Evolutionary conservation across 1,140 invertebrate genomes (phyloP).

Genomic region (Chrysoperla carnea): DNA sequence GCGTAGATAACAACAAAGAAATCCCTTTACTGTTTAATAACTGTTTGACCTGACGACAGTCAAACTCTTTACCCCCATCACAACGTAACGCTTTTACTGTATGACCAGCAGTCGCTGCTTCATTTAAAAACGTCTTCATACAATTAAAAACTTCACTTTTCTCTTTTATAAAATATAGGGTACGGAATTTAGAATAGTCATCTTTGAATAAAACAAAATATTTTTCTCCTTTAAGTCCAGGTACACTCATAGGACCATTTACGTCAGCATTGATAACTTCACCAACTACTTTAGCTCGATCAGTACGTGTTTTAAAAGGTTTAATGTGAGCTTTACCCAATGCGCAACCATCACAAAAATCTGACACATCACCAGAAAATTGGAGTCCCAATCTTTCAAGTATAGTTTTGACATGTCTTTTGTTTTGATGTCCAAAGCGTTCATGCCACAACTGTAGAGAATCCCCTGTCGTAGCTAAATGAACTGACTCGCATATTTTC

Average conservation of each 20-base stretch:
- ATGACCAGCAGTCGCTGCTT: constrained; percentile 5
- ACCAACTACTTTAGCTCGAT: constrained; percentile 1
- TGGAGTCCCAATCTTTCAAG: too few relatives aligned
- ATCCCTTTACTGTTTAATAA: constrained; percentile 1
- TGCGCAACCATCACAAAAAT: constrained; percentile 10
- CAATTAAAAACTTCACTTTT: too few relatives aligned
- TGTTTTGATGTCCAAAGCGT: too few relatives aligned
- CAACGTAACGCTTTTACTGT: constrained; percentile 6
- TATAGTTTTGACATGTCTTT: too few relatives aligned
- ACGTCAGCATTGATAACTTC: constrained; percentile 11
- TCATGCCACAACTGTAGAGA: too few relatives aligned
- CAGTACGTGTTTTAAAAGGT: neutral
- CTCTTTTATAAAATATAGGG: too few relatives aligned
- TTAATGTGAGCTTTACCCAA: constrained; percentile 7
- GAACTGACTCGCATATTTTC: too few relatives aligned
- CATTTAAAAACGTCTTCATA: constrained; percentile 1
- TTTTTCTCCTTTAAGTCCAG: too few relatives aligned
- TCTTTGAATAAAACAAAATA: constrained; percentile 11
- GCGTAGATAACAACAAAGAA: too few relatives aligned
- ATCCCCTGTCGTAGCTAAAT: too few relatives aligned
- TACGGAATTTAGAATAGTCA: too few relatives aligned
- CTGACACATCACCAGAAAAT: too few relatives aligned
- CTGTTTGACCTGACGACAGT: constrained; percentile 6
- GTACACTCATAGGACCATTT: constrained; percentile 14
- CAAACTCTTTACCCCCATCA: constrained; percentile 11